phyloP scores from a whole-genome alignment of 2,113 vertebrate genomes.

The Okapia johnstoni region DNA sequence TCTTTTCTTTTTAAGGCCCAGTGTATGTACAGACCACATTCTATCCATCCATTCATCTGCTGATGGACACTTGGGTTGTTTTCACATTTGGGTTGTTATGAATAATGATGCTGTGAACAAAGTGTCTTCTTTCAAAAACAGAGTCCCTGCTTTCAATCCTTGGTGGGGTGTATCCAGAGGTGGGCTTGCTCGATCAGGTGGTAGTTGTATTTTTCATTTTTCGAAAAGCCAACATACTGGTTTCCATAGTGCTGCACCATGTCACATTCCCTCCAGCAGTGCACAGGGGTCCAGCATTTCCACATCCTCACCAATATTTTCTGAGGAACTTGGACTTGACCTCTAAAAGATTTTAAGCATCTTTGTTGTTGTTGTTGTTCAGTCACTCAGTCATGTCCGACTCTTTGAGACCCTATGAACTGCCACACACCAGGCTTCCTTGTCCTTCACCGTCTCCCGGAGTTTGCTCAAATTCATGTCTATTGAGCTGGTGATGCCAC shows the following conservation, averaged over 20 bases:
- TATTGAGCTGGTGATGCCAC: too few relatives aligned
- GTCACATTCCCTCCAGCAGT: neutral
- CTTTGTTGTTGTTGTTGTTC: neutral
- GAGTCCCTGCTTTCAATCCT: neutral
- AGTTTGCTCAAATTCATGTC: too few relatives aligned
- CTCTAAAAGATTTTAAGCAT: neutral
- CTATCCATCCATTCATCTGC: too few relatives aligned
- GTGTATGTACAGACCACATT: neutral
- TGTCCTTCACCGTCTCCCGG: too few relatives aligned
- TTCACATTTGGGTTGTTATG: neutral
- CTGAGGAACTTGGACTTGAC: neutral
- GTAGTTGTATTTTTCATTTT: neutral
- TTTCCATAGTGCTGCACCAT: fast-evolving
- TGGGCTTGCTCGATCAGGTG: neutral
- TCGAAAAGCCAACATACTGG: neutral
- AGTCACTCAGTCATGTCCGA: too few relatives aligned
- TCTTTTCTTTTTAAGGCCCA: neutral
- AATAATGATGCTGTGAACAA: neutral
- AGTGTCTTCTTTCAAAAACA: neutral
- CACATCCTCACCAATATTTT: neutral
- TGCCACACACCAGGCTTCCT: too few relatives aligned
- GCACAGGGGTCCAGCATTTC: fast-evolving
- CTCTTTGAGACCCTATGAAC: too few relatives aligned
- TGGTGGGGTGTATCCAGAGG: neutral
- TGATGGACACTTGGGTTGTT: neutral